Base-by-base conservation (phyloP, 2,797 vertebrate species). In the Brachyalestes nurse region DNA sequence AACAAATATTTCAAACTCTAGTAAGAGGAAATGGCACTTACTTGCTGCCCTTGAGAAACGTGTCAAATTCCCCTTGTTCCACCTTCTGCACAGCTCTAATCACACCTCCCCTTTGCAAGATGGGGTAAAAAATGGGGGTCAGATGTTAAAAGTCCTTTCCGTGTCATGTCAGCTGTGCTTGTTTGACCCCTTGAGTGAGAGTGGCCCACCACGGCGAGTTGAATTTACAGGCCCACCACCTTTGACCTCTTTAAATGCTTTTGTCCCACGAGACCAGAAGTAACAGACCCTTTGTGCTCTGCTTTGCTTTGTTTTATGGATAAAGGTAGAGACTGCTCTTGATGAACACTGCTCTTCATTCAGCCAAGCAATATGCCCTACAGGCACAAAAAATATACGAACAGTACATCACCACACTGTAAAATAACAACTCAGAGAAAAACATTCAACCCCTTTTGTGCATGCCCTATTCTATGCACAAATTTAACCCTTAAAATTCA, bases 241-340 rank as follows among this genome's bases (percentile, higher is more conserved):
- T 73, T 55, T 73, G 69, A 73, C 78, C 78, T 65, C 5, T 25
- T 62, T 60, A 42, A 62, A 61, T 21, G 19, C 57, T 13, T 38
- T 79, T 64, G 67, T 79, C 57, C 25, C 13, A 17, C 4, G 58
- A 64, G 77, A 55, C 53, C n/a, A 45, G 49, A 55, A 19, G 47
- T 42, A 28, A 71, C 23, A 17, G 19, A 14, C 9, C 34, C 34
- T 21, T 65, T 79, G 49, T 53, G 42, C 64, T 66, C 64, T 61
- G n/a, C 55, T 34, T 55, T 28, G 34, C 10, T 75, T 66, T 6
- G 8, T 23, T 42, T 4, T 42, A 42, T 4, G 1, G 45, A n/a
- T 16, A n/a, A 65, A 75, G 25, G 42, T 55, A 70, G 23, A 62
- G 23, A 5, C 42, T 45, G 42, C 42, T 45, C 42, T 10, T 28